Evolutionary conservation across 2,888 invertebrate species (phyloP).

Genomic region (Netelia inedita): DNA sequence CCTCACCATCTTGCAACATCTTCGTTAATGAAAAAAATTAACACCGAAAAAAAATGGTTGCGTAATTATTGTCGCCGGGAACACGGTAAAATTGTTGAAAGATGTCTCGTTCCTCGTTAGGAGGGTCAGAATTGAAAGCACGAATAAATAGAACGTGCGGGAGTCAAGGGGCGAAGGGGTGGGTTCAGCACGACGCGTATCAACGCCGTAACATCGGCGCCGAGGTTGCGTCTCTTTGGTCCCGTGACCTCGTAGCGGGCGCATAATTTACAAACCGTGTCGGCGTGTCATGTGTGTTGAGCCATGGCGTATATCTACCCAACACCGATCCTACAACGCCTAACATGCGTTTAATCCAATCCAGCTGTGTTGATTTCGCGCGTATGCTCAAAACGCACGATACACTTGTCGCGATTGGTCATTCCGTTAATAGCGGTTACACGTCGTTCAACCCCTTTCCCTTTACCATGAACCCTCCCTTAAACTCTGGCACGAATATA

Average conservation of each 20-base stretch:
- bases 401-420: not conserved
- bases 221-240: constrained; percentile 42
- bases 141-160: constrained; percentile 19
- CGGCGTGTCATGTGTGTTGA: not conserved
- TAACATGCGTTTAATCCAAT: not conserved
- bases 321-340: constrained; percentile 1
- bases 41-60: not conserved
- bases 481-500: no score
- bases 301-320: constrained; percentile 26
- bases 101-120: constrained; percentile 13
- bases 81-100: not conserved
- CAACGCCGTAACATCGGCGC: constrained; percentile 20
- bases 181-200: constrained; percentile 11
- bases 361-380: no score
- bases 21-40: not conserved
- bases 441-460: no score
- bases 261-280: constrained; percentile 24
- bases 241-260: constrained; percentile 47
- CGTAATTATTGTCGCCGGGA: not conserved
- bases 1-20: not conserved
- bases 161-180: constrained; percentile 25
- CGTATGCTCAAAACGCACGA: not conserved
- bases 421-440: not conserved
- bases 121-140: not conserved
- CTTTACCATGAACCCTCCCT: no score